A percentile compares a stretch with the other conserved stretches of the same genome.
These are phyloP conservation scores for Archilochus colubris DNA, from an alignment of 2,113 vertebrate species.

Conservation along the genomic window DNA sequence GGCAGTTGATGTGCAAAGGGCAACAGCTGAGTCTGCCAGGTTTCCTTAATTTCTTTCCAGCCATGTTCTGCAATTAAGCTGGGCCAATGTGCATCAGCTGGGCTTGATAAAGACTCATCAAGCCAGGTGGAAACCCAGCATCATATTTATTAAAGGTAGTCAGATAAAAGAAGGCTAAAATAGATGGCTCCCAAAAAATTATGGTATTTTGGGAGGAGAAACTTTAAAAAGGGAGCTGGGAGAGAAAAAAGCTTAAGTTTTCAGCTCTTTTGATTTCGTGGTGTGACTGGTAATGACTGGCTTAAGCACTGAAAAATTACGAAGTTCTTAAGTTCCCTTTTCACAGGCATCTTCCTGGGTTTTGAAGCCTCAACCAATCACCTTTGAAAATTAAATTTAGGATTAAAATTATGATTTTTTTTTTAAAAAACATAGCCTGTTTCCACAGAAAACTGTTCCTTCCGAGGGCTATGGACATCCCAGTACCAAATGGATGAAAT, in stretches of 20 bases:
- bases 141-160: fast-evolving
- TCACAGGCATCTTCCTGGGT: background rate
- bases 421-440: background rate
- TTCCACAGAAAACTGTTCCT: background rate
- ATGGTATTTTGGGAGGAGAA: background rate
- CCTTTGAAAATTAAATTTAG: background rate
- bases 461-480: background rate
- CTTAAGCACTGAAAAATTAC: background rate
- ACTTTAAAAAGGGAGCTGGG: fast-evolving
- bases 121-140: background rate
- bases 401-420: background rate
- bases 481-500: too few species aligned
- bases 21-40: background rate
- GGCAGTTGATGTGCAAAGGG: conserved; percentile 39
- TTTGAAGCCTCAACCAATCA: background rate
- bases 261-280: background rate
- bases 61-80: background rate
- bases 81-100: background rate
- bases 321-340: background rate
- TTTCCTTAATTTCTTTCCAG: background rate
- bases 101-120: background rate
- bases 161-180: background rate
- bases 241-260: background rate
- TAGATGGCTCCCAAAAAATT: background rate
- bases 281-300: too few species aligned